Percentiles rank a stretch among this genome's conserved stretches.
These are phyloP conservation scores for Sebastes kiyomatsui DNA, from an alignment of 2,797 vertebrate species.

Conservation along the genomic window DNA sequence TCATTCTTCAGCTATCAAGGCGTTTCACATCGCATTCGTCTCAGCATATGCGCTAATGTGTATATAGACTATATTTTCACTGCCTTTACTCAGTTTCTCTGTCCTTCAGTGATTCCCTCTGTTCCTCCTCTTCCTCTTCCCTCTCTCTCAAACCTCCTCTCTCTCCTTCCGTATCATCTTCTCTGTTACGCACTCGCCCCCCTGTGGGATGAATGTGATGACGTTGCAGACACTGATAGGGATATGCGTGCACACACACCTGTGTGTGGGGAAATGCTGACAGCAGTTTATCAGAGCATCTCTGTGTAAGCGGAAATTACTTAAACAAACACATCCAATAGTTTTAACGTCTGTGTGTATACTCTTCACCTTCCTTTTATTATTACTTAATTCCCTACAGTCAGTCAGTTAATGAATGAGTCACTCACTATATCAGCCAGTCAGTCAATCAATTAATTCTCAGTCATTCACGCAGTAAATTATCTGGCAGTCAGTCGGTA, in stretches of 20 bases:
- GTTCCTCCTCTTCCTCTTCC: neutral
- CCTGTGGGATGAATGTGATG: conserved; percentile 33
- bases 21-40: conserved; percentile 14
- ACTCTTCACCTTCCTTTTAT: conserved; percentile 8
- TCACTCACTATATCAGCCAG: conserved; percentile 52
- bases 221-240: conserved; percentile 24
- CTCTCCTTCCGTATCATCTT: conserved; percentile 4
- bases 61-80: neutral
- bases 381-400: conserved; percentile 31
- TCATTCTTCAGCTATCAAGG: conserved; percentile 24
- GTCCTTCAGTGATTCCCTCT: neutral
- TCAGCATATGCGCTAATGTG: neutral
- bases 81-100: neutral
- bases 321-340: neutral
- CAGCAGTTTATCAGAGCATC: conserved; percentile 41
- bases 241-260: conserved; percentile 10
- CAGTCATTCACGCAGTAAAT: conserved; percentile 59
- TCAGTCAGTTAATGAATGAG: conserved; percentile 58
- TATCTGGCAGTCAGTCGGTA: conserved; percentile 48
- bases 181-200: neutral
- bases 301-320: conserved; percentile 36
- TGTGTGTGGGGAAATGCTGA: conserved; percentile 28
- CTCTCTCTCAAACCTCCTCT: neutral
- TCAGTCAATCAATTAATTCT: conserved; percentile 63
- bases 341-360: neutral